A percentile compares a stretch with the other conserved stretches of the same genome.
Evolutionary conservation across 2,888 invertebrate species (phyloP).

Genomic region (Notodonta dromedarius): DNA sequence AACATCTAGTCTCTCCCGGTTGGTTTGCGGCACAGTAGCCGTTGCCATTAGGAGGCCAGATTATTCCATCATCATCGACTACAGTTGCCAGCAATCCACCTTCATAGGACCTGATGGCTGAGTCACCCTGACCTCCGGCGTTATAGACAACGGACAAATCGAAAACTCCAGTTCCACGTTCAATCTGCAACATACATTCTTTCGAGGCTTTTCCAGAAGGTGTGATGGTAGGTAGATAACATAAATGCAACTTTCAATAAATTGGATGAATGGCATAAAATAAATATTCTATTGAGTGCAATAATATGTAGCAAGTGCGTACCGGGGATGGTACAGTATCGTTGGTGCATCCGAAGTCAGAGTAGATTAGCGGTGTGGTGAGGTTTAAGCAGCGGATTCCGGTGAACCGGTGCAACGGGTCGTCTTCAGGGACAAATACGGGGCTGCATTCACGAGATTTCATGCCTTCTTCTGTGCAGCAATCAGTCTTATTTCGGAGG

Average conservation of each 20-base stretch:
- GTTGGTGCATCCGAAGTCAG: slow-evolving; percentile 41
- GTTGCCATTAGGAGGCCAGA: slow-evolving; percentile 17
- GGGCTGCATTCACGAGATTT: slow-evolving; percentile 32
- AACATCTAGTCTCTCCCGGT: slow-evolving; percentile 19
- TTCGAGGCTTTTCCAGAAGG: no score
- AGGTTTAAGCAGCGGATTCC: slow-evolving; percentile 46
- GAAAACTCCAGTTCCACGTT: slow-evolving; percentile 11
- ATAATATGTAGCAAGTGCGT: slow-evolving; percentile 5
- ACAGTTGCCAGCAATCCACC: slow-evolving; percentile 17
- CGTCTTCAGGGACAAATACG: slow-evolving; percentile 41
- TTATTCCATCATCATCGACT: slow-evolving; percentile 18
- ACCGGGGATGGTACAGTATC: slow-evolving; percentile 41
- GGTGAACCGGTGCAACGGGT: slow-evolving; percentile 48
- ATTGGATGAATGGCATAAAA: no score
- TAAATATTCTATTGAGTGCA: no score
- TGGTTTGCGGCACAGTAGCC: slow-evolving; percentile 12
- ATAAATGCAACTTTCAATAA: no score
- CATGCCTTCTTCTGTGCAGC: background rate
- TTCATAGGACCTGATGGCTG: slow-evolving; percentile 8
- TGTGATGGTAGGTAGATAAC: no score
- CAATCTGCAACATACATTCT: slow-evolving; percentile 12
- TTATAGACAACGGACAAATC: slow-evolving; percentile 42
- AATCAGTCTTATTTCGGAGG: background rate
- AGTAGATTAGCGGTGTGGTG: slow-evolving; percentile 47
- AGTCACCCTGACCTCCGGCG: background rate